Base-by-base conservation (phyloP, 2,888 invertebrate genomes). In the Leptinotarsa rubiginosa region DNA sequence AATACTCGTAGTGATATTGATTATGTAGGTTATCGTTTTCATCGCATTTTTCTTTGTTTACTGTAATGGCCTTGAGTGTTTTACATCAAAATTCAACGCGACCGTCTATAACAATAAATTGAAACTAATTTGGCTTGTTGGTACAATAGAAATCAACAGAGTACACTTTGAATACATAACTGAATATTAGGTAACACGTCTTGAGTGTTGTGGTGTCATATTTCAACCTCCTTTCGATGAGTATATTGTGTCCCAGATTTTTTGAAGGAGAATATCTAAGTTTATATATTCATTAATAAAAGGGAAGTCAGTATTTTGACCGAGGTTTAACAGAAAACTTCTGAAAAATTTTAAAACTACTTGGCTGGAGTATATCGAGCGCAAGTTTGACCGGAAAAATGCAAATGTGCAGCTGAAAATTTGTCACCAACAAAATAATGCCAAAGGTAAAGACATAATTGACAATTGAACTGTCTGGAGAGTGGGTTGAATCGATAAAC, bases 101-200 rank as follows among this genome's bases (percentile, higher is more conserved):
- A 62, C 62, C 31, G n/a, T 12, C 16, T 31, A 3, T 62, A 62
- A 16, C 62, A n/a, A 62, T 41, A 41, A 62, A 62, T 62, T 62
- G 31, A 18, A 41, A 62, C 62, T 62, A 62, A 62, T 62, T 62
- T 62, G 62, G 62, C 25, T 62, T 56, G 18, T 56, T 62, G 10
- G 41, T 62, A 31, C 41, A 62, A 41, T 62, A 41, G 62, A 62
- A 62, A 62, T 62, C 62, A 13, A 5, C 22, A 56, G 18, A 62
- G 31, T 62, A 31, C 62, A 41, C 41, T 41, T 1, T n/a, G 62
- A 25, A 62, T 62, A 62, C 62, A 10, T 62, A 62, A 62, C 4
- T n/a, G 31, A 18, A n/a, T 18, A 62, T 62, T 62, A n/a, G 41
- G 25, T 18, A 62, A 62, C 13, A 4, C 56, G 4, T 41, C 12